Evolutionary conservation across 2,888 invertebrate species (phyloP).

Genomic region (Lithophane socia): DNA sequence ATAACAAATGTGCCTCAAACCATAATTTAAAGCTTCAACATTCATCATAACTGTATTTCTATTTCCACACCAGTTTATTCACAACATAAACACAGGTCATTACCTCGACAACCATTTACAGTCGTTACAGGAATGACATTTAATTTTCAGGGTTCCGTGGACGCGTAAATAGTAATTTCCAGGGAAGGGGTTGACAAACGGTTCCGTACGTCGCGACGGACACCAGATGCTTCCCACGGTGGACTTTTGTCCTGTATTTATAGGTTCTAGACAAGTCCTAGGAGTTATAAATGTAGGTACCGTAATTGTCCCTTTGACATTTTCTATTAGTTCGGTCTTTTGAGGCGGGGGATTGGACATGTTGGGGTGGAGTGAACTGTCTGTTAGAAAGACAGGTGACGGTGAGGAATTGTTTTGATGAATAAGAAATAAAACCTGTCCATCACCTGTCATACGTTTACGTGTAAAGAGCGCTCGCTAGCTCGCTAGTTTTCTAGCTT

Average conservation of each 20-base stretch:
- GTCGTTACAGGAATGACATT: constrained; percentile 68
- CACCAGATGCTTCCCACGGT: constrained; percentile 75
- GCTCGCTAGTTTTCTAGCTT: too few species aligned
- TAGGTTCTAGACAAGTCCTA: constrained; percentile 45
- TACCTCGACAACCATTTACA: constrained; percentile 59
- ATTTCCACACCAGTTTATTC: constrained; percentile 56
- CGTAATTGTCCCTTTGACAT: constrained; percentile 48
- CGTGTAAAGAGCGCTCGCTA: not conserved
- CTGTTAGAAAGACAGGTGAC: constrained; percentile 19
- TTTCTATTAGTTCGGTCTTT: constrained; percentile 46
- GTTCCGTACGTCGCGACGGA: constrained; percentile 66
- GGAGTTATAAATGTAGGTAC: constrained; percentile 43
- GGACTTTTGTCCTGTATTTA: constrained; percentile 64
- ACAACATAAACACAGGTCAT: constrained; percentile 65
- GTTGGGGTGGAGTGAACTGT: constrained; percentile 8
- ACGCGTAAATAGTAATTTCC: constrained; percentile 73
- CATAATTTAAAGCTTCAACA: constrained; percentile 10
- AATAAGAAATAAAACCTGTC: constrained; percentile 5
- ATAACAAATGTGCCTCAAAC: constrained; percentile 1
- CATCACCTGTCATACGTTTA: not conserved
- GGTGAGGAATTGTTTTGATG: constrained; percentile 14
- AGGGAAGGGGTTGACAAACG: constrained; percentile 77
- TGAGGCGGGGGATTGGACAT: constrained; percentile 23
- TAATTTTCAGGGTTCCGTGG: constrained; percentile 74
- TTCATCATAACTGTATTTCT: constrained; percentile 19